These are phyloP conservation scores for Glaucopsyche alexis DNA, from an alignment of 2,888 invertebrate genomes.

Conservation along the genomic window DNA sequence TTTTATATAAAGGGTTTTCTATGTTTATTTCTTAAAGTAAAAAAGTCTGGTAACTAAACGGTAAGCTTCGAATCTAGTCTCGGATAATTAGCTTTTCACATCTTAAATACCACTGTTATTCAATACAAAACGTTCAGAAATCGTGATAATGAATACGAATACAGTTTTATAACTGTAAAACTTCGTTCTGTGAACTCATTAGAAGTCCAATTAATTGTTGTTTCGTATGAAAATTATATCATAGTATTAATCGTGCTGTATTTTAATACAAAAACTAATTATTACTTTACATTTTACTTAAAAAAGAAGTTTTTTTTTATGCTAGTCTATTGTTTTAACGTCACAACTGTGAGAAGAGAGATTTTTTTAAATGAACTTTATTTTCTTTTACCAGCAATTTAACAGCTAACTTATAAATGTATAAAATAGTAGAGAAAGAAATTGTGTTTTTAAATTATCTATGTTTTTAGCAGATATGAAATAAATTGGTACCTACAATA, in stretches of 20 bases:
- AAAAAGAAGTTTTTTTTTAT: background rate
- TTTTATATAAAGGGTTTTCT: background rate
- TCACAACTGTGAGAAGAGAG: too few relatives aligned
- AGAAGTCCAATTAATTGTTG: slow-evolving; percentile 13
- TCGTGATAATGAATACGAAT: slow-evolving; percentile 3
- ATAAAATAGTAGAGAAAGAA: too few relatives aligned
- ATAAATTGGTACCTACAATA: too few relatives aligned
- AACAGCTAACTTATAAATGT: too few relatives aligned
- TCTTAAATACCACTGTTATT: background rate
- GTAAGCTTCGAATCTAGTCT: background rate
- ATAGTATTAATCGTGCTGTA: background rate
- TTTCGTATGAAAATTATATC: slow-evolving; percentile 10
- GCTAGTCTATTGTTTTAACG: background rate
- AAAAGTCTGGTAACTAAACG: background rate
- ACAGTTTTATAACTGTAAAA: slow-evolving; percentile 15
- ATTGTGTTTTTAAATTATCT: too few relatives aligned
- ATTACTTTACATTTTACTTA: background rate
- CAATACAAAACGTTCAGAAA: slow-evolving; percentile 3
- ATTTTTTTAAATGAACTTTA: too few relatives aligned
- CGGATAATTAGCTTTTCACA: background rate
- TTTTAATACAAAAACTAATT: background rate
- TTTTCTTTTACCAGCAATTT: too few relatives aligned
- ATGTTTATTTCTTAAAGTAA: too few relatives aligned
- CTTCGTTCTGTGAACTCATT: slow-evolving; percentile 11
- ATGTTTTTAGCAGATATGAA: too few relatives aligned